Evolutionary conservation across 2,888 invertebrate genomes (phyloP), one percentile per base, ranked within the genome.

Genomic region (Drosophila kuntzei): DNA sequence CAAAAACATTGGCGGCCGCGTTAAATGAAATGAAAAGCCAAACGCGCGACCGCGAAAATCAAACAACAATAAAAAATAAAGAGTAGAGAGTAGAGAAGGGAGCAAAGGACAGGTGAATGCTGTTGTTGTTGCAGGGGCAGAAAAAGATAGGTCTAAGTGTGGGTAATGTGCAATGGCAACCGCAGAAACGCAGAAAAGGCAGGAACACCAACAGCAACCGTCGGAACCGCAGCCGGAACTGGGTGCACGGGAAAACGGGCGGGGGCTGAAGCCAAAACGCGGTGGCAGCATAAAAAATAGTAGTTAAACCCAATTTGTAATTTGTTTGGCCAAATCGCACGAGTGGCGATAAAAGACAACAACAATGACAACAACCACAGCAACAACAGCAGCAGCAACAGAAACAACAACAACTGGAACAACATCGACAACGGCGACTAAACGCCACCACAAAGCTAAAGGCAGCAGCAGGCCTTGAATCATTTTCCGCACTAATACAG

Each of bases 221-320:
- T 16, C 18, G 14, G 43, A 54, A 9, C 22, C n/a, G 37, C 22
- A 14, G 22, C 34, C 32, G 18, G 14, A 22, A n/a, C 14, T 7
- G 50, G 20, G 49, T 8, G 2, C 18, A 4, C 11, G 18, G 8
- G 14, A 14, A 22, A n/a, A 57, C 18, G 14, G 51, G 59, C 43
- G 47, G 36, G 27, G 11, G 12, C 27, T 11, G 55, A 49, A 43
- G n/a, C 34, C 51, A 72, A 82, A 80, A 75, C 75, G 81, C 82
- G 62, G 66, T 57, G 84, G 77, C 77, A 79, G 72, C 81, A 55
- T 65, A 71, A 75, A 72, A 79, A 80, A 76, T 81, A 70, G 72
- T 76, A 81, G 76, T 82, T 84, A 87, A 86, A 72, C 80, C 82
- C 82, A 84, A 82, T 84, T 82, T 87, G 86, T 87, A 86, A 87